phyloP scores from a whole-genome alignment of 1,140 invertebrate species.

The Cecropterus lyciades region DNA sequence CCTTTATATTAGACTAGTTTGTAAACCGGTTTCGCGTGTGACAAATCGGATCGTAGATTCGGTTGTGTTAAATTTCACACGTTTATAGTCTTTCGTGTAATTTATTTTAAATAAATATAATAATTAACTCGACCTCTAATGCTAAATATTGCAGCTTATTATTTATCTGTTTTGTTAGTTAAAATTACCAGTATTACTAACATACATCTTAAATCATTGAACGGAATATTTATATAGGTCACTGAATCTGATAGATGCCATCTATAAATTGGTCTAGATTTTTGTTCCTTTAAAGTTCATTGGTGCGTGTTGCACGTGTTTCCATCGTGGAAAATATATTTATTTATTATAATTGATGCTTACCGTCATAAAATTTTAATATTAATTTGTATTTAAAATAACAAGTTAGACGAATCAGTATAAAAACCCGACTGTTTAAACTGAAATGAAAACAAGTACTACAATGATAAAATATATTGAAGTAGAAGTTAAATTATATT shows the following conservation, averaged over 20 bases:
- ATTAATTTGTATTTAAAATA: not conserved
- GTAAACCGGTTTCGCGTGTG: slow-evolving; percentile 37
- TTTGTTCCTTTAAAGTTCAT: slow-evolving; percentile 7
- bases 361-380: not conserved
- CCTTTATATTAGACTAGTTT: slow-evolving; percentile 50
- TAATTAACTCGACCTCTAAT: too few relatives aligned
- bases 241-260: not conserved
- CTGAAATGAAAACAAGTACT: too few relatives aligned
- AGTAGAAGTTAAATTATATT: too few relatives aligned
- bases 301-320: not conserved
- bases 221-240: slow-evolving; percentile 8
- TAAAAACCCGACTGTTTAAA: too few relatives aligned
- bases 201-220: not conserved
- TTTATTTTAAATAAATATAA: not conserved
- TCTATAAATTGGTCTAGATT: slow-evolving; percentile 21
- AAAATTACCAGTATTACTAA: not conserved
- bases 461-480: too few relatives aligned
- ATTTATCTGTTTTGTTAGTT: not conserved
- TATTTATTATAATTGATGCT: not conserved
- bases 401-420: too few relatives aligned
- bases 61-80: slow-evolving; percentile 15
- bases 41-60: slow-evolving; percentile 5
- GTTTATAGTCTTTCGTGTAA: slow-evolving; percentile 6
- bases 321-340: not conserved
- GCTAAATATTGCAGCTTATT: not conserved